Percentiles rank a stretch among this genome's conserved stretches.
Evolutionary conservation across 2,888 invertebrate species (phyloP).

Genomic region (Amaurobius ferox): DNA sequence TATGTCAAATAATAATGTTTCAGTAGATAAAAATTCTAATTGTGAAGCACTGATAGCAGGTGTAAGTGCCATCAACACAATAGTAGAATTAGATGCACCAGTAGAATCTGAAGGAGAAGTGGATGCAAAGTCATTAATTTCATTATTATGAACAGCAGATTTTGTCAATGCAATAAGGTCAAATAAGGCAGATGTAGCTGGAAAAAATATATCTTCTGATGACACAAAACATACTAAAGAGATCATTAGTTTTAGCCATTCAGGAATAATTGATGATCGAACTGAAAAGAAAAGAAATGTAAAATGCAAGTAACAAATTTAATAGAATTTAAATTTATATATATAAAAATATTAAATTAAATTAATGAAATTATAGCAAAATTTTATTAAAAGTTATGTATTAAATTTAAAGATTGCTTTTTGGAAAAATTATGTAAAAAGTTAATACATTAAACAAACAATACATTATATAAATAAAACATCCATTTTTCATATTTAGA

Average conservation of each 20-base stretch:
- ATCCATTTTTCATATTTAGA: no score
- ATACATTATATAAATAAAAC: no score
- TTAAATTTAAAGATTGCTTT: no score
- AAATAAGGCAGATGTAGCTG: constrained; percentile 84
- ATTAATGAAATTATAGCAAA: no score
- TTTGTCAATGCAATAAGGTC: constrained; percentile 82
- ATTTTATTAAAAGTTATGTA: no score
- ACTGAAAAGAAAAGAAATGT: constrained; percentile 40
- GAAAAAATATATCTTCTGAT: constrained; percentile 79
- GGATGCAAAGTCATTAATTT: constrained; percentile 55
- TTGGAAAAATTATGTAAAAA: no score
- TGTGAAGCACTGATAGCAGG: constrained; percentile 61
- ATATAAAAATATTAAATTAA: no score
- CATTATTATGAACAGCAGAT: constrained; percentile 51
- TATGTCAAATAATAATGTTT: constrained; percentile 78
- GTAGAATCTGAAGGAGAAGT: constrained; percentile 10
- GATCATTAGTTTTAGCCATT: constrained; percentile 85
- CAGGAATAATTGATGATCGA: constrained; percentile 79
- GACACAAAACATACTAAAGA: constrained; percentile 84
- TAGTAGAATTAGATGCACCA: background rate
- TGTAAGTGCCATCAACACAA: constrained; percentile 63
- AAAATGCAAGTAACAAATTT: no score
- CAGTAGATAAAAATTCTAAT: constrained; percentile 55
- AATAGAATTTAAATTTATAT: no score
- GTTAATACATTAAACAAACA: no score